A percentile compares a stretch with the other conserved stretches of the same genome.
Evolutionary conservation across 2,888 invertebrate species (phyloP).

Genomic region (Thymelicus acteon): DNA sequence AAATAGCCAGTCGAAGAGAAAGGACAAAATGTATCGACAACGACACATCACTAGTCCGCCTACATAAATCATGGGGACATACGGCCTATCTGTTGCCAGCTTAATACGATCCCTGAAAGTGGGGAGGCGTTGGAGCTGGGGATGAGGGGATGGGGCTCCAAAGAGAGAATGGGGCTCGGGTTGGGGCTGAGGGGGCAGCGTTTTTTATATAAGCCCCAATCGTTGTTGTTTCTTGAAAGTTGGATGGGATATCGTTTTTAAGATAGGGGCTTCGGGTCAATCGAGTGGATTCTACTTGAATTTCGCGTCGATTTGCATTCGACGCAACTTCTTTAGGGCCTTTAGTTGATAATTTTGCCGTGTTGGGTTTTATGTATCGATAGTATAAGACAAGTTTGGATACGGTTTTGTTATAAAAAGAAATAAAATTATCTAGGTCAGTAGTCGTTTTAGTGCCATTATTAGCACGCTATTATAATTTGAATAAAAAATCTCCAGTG

Average conservation of each 20-base stretch:
- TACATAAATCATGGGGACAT: conserved; percentile 82
- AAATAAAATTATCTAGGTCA: no score
- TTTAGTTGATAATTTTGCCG: conserved; percentile 30
- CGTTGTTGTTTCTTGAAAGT: conserved; percentile 46
- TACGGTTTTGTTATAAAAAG: neutral
- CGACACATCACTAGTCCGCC: conserved; percentile 59
- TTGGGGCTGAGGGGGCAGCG: conserved; percentile 48
- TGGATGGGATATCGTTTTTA: conserved; percentile 47
- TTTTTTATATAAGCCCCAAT: conserved; percentile 56
- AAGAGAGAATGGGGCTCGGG: conserved; percentile 39
- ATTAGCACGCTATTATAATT: no score
- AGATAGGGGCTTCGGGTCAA: conserved; percentile 32
- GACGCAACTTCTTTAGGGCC: conserved; percentile 34
- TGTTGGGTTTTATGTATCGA: conserved; percentile 11
- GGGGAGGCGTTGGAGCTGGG: conserved; percentile 38
- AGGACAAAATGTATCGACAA: conserved; percentile 40
- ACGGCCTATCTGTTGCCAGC: conserved; percentile 82
- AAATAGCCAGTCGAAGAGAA: neutral
- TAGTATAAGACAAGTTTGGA: conserved; percentile 14
- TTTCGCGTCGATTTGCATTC: conserved; percentile 29
- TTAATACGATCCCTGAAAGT: conserved; percentile 74
- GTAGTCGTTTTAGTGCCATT: no score
- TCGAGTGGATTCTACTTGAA: conserved; percentile 16
- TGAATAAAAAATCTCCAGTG: no score
- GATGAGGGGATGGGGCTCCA: conserved; percentile 35